Evolutionary conservation across 2,888 invertebrate genomes (phyloP).

Genomic region (Chloroclystis v-ata): DNA sequence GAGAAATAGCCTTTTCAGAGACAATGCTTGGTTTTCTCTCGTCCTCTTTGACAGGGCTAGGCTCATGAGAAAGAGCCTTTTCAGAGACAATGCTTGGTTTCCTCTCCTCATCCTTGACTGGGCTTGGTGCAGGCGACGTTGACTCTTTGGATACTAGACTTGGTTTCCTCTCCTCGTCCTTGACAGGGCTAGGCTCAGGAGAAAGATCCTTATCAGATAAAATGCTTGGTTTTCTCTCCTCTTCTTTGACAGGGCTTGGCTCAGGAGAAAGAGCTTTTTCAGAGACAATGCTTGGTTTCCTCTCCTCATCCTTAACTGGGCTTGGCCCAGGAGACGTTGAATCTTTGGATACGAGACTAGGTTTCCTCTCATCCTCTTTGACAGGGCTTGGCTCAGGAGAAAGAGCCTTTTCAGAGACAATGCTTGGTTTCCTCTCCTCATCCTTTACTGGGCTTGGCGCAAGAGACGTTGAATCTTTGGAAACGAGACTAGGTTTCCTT

Average conservation of each 20-base stretch:
- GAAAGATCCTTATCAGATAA: neutral
- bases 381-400: slow-evolving; percentile 13
- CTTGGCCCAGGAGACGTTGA: slow-evolving; percentile 13
- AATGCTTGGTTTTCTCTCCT: neutral
- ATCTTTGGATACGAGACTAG: no score
- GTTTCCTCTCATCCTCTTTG: no score
- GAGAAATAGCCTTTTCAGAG: slow-evolving; percentile 2
- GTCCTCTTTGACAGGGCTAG: slow-evolving; percentile 6
- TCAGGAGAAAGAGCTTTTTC: neutral
- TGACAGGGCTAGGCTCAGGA: neutral
- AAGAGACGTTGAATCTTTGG: no score
- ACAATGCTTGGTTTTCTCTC: neutral
- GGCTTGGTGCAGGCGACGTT: slow-evolving; percentile 11
- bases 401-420: neutral
- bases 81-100: neutral
- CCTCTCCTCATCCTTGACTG: neutral
- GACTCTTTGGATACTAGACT: neutral
- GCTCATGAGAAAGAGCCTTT: neutral
- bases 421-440: neutral
- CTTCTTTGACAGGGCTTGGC: slow-evolving; percentile 6
- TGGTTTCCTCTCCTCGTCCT: neutral
- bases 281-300: neutral
- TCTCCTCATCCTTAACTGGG: neutral
- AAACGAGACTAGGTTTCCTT: neutral
- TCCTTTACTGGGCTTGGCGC: neutral